Conservation (phyloP, 2,888 invertebrate species). For the Platycheirus rosarum region DNA sequence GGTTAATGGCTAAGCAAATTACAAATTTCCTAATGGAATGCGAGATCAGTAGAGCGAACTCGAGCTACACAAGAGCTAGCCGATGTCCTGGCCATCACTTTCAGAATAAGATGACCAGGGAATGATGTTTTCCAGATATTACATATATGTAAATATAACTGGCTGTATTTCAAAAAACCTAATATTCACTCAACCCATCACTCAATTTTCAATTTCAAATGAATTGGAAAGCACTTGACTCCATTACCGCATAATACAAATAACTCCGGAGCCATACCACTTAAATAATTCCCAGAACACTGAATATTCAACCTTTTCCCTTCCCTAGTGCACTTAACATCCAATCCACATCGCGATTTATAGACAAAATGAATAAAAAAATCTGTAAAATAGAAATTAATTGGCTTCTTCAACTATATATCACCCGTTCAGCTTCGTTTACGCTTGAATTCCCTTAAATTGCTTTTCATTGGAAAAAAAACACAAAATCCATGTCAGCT, state of each 20-base stretch:
- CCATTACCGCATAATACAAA: not conserved
- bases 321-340: slow-evolving; percentile 11
- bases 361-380: not conserved
- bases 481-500: slow-evolving; percentile 35
- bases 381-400: slow-evolving; percentile 32
- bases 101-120: too few relatives aligned
- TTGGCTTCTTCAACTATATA: slow-evolving; percentile 40
- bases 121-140: too few relatives aligned
- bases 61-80: too few relatives aligned
- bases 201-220: slow-evolving; percentile 24
- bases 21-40: too few relatives aligned
- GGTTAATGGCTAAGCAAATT: too few relatives aligned
- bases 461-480: slow-evolving; percentile 24
- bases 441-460: slow-evolving; percentile 48
- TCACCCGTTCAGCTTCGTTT: slow-evolving; percentile 8
- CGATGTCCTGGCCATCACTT: too few relatives aligned
- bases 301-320: slow-evolving; percentile 17
- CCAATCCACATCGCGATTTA: slow-evolving; percentile 16
- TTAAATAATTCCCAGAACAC: slow-evolving; percentile 26
- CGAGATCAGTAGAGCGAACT: too few relatives aligned
- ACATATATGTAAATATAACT: too few relatives aligned
- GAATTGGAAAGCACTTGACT: slow-evolving; percentile 21
- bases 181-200: not conserved
- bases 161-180: too few relatives aligned
- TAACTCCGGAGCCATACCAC: not conserved